Percentiles rank a stretch among this genome's conserved stretches.
These are phyloP conservation scores for Hydrochoerus hydrochaeris DNA, from an alignment of 2,113 vertebrate species.

Conservation along the genomic window DNA sequence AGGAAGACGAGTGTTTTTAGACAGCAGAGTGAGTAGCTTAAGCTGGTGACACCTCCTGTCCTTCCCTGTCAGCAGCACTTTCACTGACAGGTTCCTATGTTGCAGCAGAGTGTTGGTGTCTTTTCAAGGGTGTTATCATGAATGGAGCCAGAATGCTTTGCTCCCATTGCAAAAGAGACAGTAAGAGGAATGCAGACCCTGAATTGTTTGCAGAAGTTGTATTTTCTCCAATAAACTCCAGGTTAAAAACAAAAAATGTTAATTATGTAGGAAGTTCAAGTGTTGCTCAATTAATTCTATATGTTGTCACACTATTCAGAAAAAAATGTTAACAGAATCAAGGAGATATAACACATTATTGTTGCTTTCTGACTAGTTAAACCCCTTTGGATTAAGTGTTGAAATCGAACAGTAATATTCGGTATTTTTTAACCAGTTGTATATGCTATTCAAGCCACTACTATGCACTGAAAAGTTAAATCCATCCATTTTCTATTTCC, in stretches of 20 bases:
- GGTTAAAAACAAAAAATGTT: neutral
- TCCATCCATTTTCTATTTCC: neutral
- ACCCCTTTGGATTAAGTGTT: neutral
- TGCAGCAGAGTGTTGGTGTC: neutral
- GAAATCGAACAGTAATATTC: neutral
- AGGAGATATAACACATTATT: neutral
- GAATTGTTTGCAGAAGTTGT: neutral
- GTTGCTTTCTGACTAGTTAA: conserved; percentile 17
- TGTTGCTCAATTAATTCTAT: neutral
- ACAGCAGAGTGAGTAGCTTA: neutral
- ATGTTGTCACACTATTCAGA: neutral
- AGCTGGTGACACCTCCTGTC: neutral
- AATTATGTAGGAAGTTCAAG: neutral
- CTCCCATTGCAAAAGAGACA: neutral
- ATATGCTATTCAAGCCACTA: neutral
- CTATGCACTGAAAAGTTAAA: neutral
- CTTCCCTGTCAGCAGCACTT: neutral
- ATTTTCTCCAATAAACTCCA: neutral
- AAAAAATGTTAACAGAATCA: neutral
- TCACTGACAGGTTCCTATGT: neutral
- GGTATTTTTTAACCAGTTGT: neutral
- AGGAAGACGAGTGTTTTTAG: conserved; percentile 1
- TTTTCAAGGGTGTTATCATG: neutral
- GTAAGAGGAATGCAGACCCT: neutral
- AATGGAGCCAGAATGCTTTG: neutral